phyloP scores from a whole-genome alignment of 2,113 vertebrate species.

The Pitta sordida region DNA sequence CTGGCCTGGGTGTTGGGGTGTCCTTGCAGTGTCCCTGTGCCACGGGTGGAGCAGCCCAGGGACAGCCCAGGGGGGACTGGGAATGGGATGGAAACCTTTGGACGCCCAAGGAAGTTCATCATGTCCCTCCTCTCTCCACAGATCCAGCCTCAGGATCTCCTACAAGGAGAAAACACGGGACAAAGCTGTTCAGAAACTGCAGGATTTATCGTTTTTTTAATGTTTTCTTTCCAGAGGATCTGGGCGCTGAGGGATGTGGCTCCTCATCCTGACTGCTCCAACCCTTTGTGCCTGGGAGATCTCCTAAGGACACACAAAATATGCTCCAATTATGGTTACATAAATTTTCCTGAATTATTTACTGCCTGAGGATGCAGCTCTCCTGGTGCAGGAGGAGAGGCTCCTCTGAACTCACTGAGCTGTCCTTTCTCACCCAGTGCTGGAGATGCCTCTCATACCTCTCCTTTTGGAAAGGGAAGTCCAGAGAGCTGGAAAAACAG shows the following conservation, averaged over 20 bases:
- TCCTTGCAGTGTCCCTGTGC: rapidly evolving
- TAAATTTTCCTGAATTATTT: not conserved
- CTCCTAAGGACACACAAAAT: not conserved
- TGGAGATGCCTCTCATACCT: not conserved
- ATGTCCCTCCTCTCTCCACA: not conserved
- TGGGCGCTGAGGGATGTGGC: not conserved
- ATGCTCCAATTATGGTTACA: not conserved
- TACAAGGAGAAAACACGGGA: not conserved
- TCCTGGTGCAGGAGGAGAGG: not conserved
- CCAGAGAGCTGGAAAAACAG: not conserved
- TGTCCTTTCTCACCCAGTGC: not conserved
- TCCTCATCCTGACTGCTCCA: not conserved
- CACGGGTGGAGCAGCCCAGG: not conserved
- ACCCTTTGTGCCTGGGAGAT: not conserved
- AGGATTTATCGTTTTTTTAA: not conserved
- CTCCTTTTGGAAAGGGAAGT: not conserved
- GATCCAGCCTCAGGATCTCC: not conserved
- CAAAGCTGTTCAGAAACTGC: not conserved
- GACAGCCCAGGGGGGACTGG: not conserved
- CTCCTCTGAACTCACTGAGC: not conserved
- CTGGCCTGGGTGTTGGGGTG: not conserved
- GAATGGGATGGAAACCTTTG: rapidly evolving
- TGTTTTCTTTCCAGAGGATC: not conserved
- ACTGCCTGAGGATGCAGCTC: not conserved
- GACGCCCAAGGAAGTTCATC: not conserved